These are phyloP conservation scores for cattle (Bos taurus) DNA, from an alignment of 2,113 vertebrate genomes.

Conservation along the genomic window DNA sequence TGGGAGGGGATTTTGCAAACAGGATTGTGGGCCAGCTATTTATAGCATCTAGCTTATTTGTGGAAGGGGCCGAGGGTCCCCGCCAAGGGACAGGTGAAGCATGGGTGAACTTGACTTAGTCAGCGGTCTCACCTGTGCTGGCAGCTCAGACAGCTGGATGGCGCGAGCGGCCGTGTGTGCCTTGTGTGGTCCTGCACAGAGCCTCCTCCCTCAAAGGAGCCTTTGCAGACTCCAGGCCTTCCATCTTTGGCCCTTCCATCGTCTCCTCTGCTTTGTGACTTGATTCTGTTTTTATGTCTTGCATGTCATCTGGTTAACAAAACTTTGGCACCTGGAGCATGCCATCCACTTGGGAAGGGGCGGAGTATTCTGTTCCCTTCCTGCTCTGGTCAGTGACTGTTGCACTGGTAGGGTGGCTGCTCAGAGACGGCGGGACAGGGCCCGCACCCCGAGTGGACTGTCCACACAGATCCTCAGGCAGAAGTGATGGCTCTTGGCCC, in stretches of 20 bases:
- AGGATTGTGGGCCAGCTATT: background rate
- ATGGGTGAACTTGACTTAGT: background rate
- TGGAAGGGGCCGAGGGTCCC: background rate
- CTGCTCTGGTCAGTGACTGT: background rate
- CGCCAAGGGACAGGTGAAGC: no score
- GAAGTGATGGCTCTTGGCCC: background rate
- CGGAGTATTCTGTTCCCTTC: background rate
- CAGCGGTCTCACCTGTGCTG: background rate
- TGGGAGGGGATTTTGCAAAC: background rate
- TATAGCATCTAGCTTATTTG: background rate
- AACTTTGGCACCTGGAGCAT: background rate
- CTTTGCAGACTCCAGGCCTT: no score
- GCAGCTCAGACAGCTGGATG: background rate
- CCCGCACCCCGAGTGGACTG: accelerated
- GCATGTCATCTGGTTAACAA: background rate
- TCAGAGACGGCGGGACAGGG: background rate
- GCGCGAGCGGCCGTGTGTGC: accelerated
- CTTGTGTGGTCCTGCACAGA: background rate
- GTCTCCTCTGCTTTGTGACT: background rate
- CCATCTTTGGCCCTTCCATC: background rate
- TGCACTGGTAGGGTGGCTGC: background rate
- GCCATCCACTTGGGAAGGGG: background rate
- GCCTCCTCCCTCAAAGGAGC: background rate
- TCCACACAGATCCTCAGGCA: background rate
- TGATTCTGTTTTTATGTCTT: background rate